Percentiles rank a stretch among this genome's conserved stretches.
Conservation (phyloP, 1,140 invertebrate genomes). For the Drosophila gunungcola region DNA sequence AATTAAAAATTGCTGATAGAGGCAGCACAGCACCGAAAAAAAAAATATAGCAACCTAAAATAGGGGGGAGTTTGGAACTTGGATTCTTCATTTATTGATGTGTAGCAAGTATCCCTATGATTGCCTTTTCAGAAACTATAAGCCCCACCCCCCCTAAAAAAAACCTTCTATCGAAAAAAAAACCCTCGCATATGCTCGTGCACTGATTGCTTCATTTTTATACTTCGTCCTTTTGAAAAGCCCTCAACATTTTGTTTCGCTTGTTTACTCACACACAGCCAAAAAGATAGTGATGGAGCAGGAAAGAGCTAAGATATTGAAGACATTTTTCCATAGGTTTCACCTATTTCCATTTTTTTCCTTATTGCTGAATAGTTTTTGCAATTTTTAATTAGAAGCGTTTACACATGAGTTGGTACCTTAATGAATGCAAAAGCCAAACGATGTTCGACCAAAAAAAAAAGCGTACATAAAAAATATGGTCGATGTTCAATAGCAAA, state of each 20-base stretch:
- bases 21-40: conserved; percentile 9
- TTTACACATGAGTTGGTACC: conserved; percentile 78
- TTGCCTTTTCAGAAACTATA: conserved; percentile 65
- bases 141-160: neutral
- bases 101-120: conserved; percentile 72
- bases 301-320: conserved; percentile 11
- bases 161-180: neutral
- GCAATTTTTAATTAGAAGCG: conserved; percentile 84
- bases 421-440: conserved; percentile 68
- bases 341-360: conserved; percentile 8
- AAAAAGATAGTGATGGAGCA: conserved; percentile 4
- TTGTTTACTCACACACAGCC: conserved; percentile 41
- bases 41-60: neutral
- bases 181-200: conserved; percentile 6
- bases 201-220: conserved; percentile 73
- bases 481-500: neutral
- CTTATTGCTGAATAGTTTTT: conserved; percentile 66
- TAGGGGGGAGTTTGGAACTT: neutral
- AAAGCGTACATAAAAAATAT: neutral
- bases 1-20: conserved; percentile 71
- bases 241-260: conserved; percentile 64
- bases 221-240: conserved; percentile 27
- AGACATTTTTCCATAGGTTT: conserved; percentile 20
- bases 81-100: conserved; percentile 77
- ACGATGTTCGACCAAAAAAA: conserved; percentile 1